phyloP scores from a whole-genome alignment of 2,888 invertebrate genomes.

The Labia minor region DNA sequence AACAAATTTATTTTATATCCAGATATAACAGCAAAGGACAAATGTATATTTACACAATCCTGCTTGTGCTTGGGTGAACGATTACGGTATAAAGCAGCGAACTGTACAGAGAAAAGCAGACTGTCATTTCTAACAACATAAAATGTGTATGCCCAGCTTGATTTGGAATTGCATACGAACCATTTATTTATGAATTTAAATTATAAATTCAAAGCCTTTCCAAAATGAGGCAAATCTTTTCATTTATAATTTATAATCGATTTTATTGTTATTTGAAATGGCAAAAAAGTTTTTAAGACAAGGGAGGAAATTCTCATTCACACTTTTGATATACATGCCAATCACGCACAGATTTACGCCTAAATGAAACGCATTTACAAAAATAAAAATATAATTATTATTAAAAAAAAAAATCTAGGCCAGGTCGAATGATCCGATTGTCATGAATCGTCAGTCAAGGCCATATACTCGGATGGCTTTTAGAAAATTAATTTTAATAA shows the following conservation, averaged over 20 bases:
- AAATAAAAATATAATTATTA: not conserved
- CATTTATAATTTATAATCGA: not conserved
- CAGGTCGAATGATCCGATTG: not conserved
- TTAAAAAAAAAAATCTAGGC: not conserved
- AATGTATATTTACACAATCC: not conserved
- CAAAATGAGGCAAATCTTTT: not conserved
- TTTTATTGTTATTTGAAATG: not conserved
- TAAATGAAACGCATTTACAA: not conserved
- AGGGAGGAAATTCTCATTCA: not conserved
- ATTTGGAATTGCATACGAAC: constrained; percentile 1
- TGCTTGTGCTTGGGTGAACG: constrained; percentile 13
- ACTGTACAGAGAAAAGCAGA: constrained; percentile 8
- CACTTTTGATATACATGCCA: constrained; percentile 1
- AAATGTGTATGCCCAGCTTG: not conserved
- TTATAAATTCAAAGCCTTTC: not conserved
- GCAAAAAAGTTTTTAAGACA: not conserved
- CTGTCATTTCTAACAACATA: not conserved
- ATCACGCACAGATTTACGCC: not conserved
- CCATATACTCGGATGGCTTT: not conserved
- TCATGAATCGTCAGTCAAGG: constrained; percentile 1
- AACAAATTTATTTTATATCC: not conserved
- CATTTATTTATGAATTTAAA: not conserved
- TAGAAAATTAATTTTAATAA: not conserved
- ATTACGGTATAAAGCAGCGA: not conserved
- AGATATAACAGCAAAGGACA: constrained; percentile 7